Base-by-base conservation (phyloP, 1,140 invertebrate genomes). In the Orchesella cincta region DNA sequence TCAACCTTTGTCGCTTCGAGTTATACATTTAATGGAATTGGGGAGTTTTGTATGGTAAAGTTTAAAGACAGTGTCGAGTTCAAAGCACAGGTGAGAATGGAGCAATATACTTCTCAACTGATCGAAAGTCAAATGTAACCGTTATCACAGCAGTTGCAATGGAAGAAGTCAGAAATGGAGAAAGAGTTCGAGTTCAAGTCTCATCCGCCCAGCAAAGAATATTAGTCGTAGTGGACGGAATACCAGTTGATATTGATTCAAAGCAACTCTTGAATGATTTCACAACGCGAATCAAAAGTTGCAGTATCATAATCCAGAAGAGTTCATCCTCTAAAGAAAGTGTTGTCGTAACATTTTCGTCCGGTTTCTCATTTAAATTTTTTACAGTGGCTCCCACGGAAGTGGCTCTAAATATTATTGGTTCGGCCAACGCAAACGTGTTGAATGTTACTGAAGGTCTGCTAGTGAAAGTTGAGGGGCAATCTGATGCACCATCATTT, bases 21-120 rank as follows among this genome's bases (percentile, higher is more conserved):
- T 31, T 98, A 97, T 83, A 96, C 95, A 0, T 98, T n/a, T 85
- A 97, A 97, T 83, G 96, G 95, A 0, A 92, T 94, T 87, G 97
- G 97, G 76, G 96, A 98, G 86, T 98, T 94, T 83, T 73, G 76
- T 62, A 46, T 52, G 71, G 39, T 73, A 1, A 73, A 46, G 36
- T 5, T 28, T 12, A 1, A 12, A 2, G 18, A 28, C 16, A 31
- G 31, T 57, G 8, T 1, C 12, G 14, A 5, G 20, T 74, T 74
- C 31, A 46, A 46, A 74, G 20, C 33, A 18, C 73, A 74, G 34
- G 73, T 26, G 20, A 52, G 73, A 46, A 74, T 74, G 73, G 73
- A 74, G 29, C 73, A 74, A 51, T 74, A 74, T 29, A 18, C 57
- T 16, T 20, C n/a, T 2, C 23, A 28, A 1, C 1, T 28, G 52